Conservation (phyloP, 2,888 invertebrate genomes). For the Parapristionchus giblindavisi region DNA sequence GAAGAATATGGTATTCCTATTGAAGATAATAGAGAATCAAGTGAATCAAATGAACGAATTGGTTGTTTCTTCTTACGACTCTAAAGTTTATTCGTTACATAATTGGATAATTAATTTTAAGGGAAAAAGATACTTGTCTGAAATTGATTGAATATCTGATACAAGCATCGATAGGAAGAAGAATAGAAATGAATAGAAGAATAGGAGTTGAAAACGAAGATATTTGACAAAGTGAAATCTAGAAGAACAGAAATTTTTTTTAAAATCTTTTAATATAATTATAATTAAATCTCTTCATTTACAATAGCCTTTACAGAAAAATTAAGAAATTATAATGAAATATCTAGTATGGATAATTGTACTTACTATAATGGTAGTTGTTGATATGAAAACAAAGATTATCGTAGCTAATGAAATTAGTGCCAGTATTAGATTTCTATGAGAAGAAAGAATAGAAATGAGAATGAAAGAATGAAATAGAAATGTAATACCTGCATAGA, state of each 20-base stretch:
- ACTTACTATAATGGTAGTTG: background rate
- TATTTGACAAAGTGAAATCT: slow-evolving; percentile 8
- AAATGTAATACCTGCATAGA: slow-evolving; percentile 13
- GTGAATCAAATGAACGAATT: slow-evolving; percentile 9
- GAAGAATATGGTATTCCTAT: slow-evolving; percentile 11
- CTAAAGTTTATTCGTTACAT: background rate
- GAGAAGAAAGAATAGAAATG: background rate
- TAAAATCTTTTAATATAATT: background rate
- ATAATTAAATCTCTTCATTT: background rate
- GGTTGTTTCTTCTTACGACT: slow-evolving; percentile 35
- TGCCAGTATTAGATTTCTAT: slow-evolving; percentile 9
- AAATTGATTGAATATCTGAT: slow-evolving; percentile 25
- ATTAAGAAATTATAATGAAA: no score
- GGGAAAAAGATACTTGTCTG: slow-evolving; percentile 17
- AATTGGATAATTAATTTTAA: background rate
- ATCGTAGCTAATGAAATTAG: slow-evolving; percentile 9
- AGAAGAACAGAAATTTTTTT: background rate
- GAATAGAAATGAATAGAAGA: slow-evolving; percentile 1
- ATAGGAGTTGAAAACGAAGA: slow-evolving; percentile 1
- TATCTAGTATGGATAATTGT: no score
- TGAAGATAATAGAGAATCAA: slow-evolving; percentile 14
- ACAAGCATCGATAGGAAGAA: slow-evolving; percentile 18
- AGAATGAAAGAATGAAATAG: background rate
- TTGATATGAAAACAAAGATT: background rate
- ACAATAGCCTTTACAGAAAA: no score